phyloP scores from a whole-genome alignment of 1,140 invertebrate species.

The Caerostris darwini region DNA sequence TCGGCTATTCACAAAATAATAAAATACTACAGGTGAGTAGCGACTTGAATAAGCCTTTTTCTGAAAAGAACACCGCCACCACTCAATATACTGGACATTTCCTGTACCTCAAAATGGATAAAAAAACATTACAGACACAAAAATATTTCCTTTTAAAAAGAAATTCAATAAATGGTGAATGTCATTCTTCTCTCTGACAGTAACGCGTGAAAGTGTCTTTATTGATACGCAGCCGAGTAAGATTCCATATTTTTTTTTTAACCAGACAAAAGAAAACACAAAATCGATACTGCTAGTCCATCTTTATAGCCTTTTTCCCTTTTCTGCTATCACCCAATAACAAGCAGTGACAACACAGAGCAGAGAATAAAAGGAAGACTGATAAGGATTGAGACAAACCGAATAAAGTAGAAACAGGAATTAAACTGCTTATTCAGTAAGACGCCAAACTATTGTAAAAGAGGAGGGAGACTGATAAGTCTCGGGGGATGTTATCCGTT shows the following conservation, averaged over 20 bases:
- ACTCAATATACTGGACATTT: not conserved
- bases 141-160: not conserved
- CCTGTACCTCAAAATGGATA: not conserved
- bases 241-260: conserved; percentile 20
- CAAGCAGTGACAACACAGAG: conserved; percentile 2
- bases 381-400: conserved; percentile 18
- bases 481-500: not conserved
- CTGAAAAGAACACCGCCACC: not conserved
- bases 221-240: not conserved
- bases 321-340: not conserved
- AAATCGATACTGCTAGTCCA: not conserved
- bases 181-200: conserved; percentile 20
- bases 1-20: not conserved
- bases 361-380: not conserved
- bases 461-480: not conserved
- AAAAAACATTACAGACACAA: not conserved
- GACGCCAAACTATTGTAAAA: not conserved
- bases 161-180: conserved; percentile 10
- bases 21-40: not conserved
- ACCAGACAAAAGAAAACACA: not conserved
- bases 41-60: not conserved
- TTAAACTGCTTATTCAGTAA: conserved; percentile 12
- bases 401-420: not conserved
- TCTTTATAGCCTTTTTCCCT: not conserved
- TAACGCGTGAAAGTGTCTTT: conserved; percentile 42